phyloP scores from a whole-genome alignment of 30 jellyfish, hydroid and myxozoan genomes.

The Aurelia coerulea region DNA sequence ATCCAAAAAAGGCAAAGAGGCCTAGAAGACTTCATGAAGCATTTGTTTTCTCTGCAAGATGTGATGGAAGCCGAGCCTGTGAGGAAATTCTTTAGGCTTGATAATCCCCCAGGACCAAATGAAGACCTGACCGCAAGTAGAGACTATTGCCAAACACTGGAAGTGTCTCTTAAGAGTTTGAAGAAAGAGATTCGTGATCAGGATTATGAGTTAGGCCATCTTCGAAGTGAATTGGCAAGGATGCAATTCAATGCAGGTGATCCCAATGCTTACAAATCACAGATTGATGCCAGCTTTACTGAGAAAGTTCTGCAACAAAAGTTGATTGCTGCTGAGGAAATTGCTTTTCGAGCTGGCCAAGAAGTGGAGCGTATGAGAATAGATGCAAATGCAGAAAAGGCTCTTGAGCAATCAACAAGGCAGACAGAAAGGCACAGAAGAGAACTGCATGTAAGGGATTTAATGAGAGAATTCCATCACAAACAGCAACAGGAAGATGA shows the following conservation, averaged over 20 bases:
- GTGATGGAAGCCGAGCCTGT: conserved; percentile 59
- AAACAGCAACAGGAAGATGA: conserved; percentile 58
- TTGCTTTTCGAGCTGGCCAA: conserved; percentile 46
- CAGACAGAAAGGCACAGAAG: conserved; percentile 73
- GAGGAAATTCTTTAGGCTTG: conserved; percentile 78
- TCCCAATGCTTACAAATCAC: conserved; percentile 19
- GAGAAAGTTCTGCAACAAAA: conserved; percentile 71
- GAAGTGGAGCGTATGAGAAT: conserved; percentile 73
- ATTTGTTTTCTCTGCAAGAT: conserved; percentile 61
- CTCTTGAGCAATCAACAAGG: conserved; percentile 61
- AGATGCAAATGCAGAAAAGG: conserved; percentile 69
- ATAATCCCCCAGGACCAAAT: conserved; percentile 91
- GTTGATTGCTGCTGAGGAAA: conserved; percentile 68
- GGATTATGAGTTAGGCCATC: conserved; percentile 64
- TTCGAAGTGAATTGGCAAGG: conserved; percentile 67
- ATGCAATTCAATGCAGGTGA: conserved; percentile 26
- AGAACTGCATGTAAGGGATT: conserved; percentile 63
- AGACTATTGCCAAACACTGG: conserved; percentile 61
- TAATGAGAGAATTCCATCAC: conserved; percentile 32
- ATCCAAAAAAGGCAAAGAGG: conserved; percentile 76
- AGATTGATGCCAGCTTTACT: conserved; percentile 37
- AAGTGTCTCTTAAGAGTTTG: conserved; percentile 26
- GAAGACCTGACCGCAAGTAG: conserved; percentile 70
- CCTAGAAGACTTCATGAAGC: conserved; percentile 69
- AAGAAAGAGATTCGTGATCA: conserved; percentile 69